phyloP scores from a whole-genome alignment of 2,113 vertebrate species.

The Cisticola juncidis region DNA sequence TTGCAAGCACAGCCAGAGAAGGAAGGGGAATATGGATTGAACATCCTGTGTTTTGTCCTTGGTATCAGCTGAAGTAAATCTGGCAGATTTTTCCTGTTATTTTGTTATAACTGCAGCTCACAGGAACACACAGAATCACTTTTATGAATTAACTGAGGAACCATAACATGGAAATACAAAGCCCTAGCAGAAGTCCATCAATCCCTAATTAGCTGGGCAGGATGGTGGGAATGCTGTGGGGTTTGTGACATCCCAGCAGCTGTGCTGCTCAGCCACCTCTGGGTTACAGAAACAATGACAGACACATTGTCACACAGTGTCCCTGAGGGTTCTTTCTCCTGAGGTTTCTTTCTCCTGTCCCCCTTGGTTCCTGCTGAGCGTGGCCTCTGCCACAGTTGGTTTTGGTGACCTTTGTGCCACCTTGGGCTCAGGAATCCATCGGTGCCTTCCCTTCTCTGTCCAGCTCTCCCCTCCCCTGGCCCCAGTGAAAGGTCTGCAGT shows the following conservation, averaged over 20 bases:
- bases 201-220: background rate
- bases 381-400: background rate
- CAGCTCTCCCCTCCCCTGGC: background rate
- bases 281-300: background rate
- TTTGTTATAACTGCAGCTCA: conserved; percentile 71
- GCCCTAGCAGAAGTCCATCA: background rate
- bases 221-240: background rate
- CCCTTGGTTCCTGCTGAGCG: background rate
- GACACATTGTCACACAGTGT: fast-evolving
- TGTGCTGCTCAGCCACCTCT: background rate
- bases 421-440: background rate
- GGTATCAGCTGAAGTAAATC: conserved; percentile 78
- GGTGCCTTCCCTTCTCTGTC: fast-evolving
- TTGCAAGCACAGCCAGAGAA: conserved; percentile 47
- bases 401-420: background rate
- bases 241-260: background rate
- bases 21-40: conserved; percentile 66
- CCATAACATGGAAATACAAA: background rate
- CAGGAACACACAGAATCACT: conserved; percentile 58
- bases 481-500: background rate
- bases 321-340: background rate
- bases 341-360: background rate
- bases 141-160: conserved; percentile 58
- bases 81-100: conserved; percentile 93
- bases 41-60: conserved; percentile 79